Percentiles rank a stretch among this genome's conserved stretches.
Evolutionary conservation across 2,113 vertebrate genomes (phyloP).

Genomic region (Anhinga rufa): DNA sequence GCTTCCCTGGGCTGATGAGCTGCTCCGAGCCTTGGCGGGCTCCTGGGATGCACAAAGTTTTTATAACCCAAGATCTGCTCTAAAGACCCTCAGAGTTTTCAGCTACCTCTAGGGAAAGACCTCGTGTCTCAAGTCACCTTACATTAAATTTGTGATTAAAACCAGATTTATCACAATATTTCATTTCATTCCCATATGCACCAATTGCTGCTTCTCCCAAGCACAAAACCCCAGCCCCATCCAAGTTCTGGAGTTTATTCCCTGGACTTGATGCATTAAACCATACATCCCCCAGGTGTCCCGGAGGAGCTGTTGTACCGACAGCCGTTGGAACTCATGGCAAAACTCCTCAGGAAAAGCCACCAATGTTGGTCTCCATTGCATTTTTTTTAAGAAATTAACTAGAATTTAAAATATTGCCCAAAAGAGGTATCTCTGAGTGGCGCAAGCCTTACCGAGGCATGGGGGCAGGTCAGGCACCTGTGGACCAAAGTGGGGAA

Average conservation of each 20-base stretch:
- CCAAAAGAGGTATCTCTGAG: accelerated
- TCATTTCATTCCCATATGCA: neutral
- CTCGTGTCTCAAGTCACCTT: neutral
- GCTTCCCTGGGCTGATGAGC: neutral
- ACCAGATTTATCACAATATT: neutral
- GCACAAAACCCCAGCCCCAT: neutral
- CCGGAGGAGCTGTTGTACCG: neutral
- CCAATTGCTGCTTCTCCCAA: neutral
- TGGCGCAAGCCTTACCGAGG: accelerated
- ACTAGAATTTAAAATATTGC: neutral
- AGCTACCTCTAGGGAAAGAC: neutral
- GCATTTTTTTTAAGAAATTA: neutral
- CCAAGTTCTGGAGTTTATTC: neutral
- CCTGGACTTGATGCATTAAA: neutral
- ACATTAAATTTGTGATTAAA: neutral
- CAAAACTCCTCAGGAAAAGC: neutral
- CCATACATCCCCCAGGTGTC: too few species aligned
- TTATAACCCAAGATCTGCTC: neutral
- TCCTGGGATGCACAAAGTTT: neutral
- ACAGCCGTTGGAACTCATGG: neutral
- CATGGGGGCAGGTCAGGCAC: neutral
- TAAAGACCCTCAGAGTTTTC: neutral
- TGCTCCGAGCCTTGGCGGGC: accelerated
- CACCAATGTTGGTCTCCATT: neutral
- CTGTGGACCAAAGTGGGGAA: neutral